Percentiles rank a stretch among this genome's conserved stretches.
Evolutionary conservation across 2,888 invertebrate species (phyloP).

Genomic region (Malthinus flaveolus): DNA sequence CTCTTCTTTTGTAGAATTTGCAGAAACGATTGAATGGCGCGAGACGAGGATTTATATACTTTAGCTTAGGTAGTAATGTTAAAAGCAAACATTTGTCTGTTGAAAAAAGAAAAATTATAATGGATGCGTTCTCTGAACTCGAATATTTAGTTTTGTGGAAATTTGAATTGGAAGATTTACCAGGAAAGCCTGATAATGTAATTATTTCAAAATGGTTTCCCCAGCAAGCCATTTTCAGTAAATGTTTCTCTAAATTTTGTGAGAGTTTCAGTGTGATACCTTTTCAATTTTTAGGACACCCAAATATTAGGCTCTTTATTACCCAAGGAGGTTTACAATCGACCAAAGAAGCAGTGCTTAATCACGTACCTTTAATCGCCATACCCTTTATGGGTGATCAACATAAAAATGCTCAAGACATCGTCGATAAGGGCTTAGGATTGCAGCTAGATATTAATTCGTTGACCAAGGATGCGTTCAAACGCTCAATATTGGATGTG

Average conservation of each 20-base stretch:
- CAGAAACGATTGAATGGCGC: neutral
- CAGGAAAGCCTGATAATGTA: neutral
- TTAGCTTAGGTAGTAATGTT: neutral
- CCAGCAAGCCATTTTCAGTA: neutral
- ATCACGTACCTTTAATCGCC: slow-evolving; percentile 38
- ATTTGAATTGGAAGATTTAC: neutral
- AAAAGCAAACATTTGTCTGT: neutral
- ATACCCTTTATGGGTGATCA: slow-evolving; percentile 40
- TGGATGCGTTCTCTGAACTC: neutral
- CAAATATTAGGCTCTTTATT: slow-evolving; percentile 32
- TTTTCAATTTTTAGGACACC: slow-evolving; percentile 19
- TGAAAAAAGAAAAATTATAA: neutral
- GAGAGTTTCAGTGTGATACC: neutral
- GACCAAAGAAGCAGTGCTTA: slow-evolving; percentile 34
- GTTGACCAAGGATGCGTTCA: slow-evolving; percentile 35
- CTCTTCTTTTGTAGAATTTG: neutral
- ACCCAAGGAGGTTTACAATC: slow-evolving; percentile 36
- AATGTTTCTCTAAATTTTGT: neutral
- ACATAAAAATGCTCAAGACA: slow-evolving; percentile 31
- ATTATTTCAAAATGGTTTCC: neutral
- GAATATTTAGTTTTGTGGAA: neutral
- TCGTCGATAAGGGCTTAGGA: slow-evolving; percentile 34
- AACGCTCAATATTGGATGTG: slow-evolving; percentile 37
- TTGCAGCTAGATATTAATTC: slow-evolving; percentile 25
- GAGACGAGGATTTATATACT: neutral